Conservation (phyloP, 2,888 invertebrate species). For the Athripsodes cinereus region DNA sequence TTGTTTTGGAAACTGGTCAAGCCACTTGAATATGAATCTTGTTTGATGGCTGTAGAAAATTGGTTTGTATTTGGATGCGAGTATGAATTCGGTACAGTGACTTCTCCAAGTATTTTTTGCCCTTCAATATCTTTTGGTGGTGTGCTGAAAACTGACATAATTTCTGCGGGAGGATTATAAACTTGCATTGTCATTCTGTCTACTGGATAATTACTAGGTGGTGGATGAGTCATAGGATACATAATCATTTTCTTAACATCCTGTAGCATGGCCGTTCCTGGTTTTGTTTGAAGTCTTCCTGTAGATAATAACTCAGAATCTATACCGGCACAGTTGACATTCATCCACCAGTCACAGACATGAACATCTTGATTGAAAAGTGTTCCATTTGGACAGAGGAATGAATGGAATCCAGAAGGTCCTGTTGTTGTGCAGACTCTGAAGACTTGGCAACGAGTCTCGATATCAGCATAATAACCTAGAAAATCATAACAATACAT, state of each 20-base stretch:
- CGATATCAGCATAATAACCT: conserved; percentile 62
- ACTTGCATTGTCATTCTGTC: conserved; percentile 38
- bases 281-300: conserved; percentile 31
- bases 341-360: conserved; percentile 66
- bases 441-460: conserved; percentile 60
- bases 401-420: conserved; percentile 52
- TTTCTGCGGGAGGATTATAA: conserved; percentile 39
- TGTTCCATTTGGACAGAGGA: conserved; percentile 62
- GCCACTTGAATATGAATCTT: conserved; percentile 13
- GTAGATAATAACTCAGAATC: conserved; percentile 29
- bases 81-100: not conserved
- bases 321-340: conserved; percentile 53
- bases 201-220: conserved; percentile 24
- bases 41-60: not conserved
- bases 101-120: conserved; percentile 8
- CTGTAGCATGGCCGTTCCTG: conserved; percentile 51
- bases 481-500: conserved; percentile 30
- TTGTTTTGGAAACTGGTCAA: conserved; percentile 8
- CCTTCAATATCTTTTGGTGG: conserved; percentile 1
- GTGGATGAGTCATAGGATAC: conserved; percentile 45
- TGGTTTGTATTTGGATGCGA: not conserved
- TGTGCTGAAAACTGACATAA: conserved; percentile 12
- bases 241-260: conserved; percentile 54
- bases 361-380: conserved; percentile 60
- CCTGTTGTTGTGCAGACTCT: conserved; percentile 56